These are phyloP conservation scores for Sialia sialis DNA, from an alignment of 2,113 vertebrate genomes.

Conservation along the genomic window DNA sequence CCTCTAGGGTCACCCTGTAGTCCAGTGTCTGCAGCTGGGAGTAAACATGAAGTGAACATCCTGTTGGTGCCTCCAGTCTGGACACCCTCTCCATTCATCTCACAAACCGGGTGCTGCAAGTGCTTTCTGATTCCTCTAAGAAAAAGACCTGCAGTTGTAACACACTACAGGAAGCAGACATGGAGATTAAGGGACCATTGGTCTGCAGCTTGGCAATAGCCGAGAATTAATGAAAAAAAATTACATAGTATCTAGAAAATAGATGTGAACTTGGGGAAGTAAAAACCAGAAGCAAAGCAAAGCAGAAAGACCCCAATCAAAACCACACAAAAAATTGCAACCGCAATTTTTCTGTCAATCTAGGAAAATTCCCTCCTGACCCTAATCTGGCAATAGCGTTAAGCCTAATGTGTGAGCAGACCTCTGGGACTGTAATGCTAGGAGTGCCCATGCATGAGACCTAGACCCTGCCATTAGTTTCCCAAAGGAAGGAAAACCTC, in stretches of 20 bases:
- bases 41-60: not conserved
- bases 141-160: not conserved
- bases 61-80: not conserved
- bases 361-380: conserved; percentile 52
- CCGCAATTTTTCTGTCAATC: not conserved
- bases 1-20: not conserved
- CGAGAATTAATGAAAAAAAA: not conserved
- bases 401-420: conserved; percentile 26
- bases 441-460: not conserved
- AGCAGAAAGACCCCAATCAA: not conserved
- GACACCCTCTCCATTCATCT: not conserved
- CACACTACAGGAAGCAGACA: not conserved
- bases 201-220: not conserved
- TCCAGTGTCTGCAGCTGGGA: not conserved
- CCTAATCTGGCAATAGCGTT: conserved; percentile 28
- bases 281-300: not conserved
- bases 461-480: not conserved
- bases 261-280: not conserved
- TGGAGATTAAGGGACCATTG: not conserved
- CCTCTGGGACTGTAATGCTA: not conserved
- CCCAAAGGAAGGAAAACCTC: not conserved
- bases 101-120: not conserved
- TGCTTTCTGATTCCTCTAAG: not conserved
- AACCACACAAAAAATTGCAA: not conserved
- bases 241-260: not conserved